phyloP scores from a whole-genome alignment of 1,140 invertebrate species.

The Listronotus bonariensis region DNA sequence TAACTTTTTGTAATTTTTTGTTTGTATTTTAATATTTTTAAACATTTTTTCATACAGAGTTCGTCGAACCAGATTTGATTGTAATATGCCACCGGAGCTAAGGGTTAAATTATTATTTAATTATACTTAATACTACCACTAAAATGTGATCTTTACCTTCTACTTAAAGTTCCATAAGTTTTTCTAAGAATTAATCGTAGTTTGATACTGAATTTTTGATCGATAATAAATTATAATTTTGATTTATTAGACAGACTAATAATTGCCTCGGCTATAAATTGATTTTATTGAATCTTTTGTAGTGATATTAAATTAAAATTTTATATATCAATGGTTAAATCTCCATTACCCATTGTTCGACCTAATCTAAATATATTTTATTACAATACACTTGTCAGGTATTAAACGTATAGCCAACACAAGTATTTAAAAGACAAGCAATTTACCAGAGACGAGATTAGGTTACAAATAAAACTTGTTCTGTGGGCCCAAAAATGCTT shows the following conservation, averaged over 20 bases:
- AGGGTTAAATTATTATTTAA: too few relatives aligned
- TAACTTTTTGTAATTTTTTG: too few relatives aligned
- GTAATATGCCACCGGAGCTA: too few relatives aligned
- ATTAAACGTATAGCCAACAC: constrained; percentile 4
- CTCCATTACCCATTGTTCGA: constrained; percentile 11
- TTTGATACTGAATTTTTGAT: too few relatives aligned
- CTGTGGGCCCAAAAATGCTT: neutral
- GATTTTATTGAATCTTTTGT: constrained; percentile 20
- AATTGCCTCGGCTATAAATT: constrained; percentile 16
- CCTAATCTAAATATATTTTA: constrained; percentile 20
- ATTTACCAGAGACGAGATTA: constrained; percentile 11
- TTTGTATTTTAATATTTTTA: too few relatives aligned
- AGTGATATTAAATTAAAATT: constrained; percentile 17
- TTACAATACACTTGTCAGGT: constrained; percentile 17
- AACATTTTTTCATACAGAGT: too few relatives aligned
- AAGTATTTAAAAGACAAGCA: constrained; percentile 7
- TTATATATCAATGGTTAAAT: constrained; percentile 12
- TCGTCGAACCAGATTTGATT: too few relatives aligned
- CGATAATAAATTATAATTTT: constrained; percentile 6
- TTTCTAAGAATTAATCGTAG: too few relatives aligned
- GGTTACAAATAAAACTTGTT: constrained; percentile 11
- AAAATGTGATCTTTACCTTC: too few relatives aligned
- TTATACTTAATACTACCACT: too few relatives aligned
- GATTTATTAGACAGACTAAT: constrained; percentile 20
- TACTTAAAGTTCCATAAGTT: too few relatives aligned